Conservation (phyloP, 2,113 vertebrate genomes). For the Tragelaphus strepsiceros region DNA sequence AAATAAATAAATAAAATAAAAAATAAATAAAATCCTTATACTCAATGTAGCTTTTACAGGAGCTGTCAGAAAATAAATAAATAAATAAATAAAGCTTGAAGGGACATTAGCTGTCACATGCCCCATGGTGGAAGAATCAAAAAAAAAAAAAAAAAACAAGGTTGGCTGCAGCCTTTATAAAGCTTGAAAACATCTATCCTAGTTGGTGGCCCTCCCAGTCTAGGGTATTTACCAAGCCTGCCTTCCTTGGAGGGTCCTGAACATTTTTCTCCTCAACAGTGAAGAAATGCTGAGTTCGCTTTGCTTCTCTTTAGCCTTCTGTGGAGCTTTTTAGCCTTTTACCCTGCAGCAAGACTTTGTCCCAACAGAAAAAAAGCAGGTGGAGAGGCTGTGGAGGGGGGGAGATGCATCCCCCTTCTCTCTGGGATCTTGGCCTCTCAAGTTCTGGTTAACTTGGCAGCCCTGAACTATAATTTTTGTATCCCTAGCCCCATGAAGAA, state of each 20-base stretch:
- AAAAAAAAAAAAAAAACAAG: background rate
- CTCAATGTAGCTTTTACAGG: too few relatives aligned
- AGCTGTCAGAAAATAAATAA: too few relatives aligned
- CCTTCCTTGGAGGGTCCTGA: background rate
- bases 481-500: background rate
- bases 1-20: too few relatives aligned
- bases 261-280: background rate
- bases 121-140: too few relatives aligned
- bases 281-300: background rate
- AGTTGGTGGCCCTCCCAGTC: background rate
- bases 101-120: too few relatives aligned
- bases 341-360: background rate
- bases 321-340: background rate
- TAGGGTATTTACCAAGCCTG: background rate
- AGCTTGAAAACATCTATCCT: background rate
- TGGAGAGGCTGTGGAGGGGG: background rate
- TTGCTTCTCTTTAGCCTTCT: constrained; percentile 16
- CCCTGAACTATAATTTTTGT: background rate
- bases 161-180: background rate
- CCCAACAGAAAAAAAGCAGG: background rate
- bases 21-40: too few relatives aligned
- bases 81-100: too few relatives aligned
- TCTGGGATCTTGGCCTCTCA: constrained; percentile 5
- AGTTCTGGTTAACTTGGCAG: constrained; percentile 27
- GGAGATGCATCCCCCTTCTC: background rate